Conservation (phyloP, 2,797 vertebrate species). For the Hydrocynus forskahlii region DNA sequence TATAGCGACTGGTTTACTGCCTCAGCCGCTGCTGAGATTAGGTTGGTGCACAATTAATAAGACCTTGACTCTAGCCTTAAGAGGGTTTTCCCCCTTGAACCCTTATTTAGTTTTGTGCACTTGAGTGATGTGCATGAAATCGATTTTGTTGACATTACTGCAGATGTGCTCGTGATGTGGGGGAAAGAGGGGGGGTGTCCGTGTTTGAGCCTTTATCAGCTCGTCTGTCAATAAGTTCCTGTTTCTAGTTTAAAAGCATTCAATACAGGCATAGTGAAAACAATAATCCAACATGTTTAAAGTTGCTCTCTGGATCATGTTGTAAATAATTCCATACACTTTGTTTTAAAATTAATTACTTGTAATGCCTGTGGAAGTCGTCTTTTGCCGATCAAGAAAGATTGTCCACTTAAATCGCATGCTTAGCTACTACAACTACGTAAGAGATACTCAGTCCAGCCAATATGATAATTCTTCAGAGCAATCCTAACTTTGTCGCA, state of each 20-base stretch:
- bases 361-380: no score
- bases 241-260: neutral
- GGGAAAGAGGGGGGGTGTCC: neutral
- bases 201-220: neutral
- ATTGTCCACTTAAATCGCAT: no score
- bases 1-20: conserved; percentile 46
- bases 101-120: neutral
- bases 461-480: no score
- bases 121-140: conserved; percentile 17
- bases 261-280: neutral
- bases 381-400: no score
- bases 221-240: neutral
- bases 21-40: conserved; percentile 22
- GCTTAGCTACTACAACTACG: no score
- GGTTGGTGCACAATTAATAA: conserved; percentile 22
- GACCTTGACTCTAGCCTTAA: conserved; percentile 36
- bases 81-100: neutral
- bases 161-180: neutral
- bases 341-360: no score
- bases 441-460: no score
- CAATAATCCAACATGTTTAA: neutral
- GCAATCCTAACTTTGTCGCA: no score
- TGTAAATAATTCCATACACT: no score
- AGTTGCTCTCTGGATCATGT: neutral
- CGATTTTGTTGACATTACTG: conserved; percentile 3